Base-by-base conservation (phyloP, 2,113 vertebrate species). In the Stercorarius parasiticus region DNA sequence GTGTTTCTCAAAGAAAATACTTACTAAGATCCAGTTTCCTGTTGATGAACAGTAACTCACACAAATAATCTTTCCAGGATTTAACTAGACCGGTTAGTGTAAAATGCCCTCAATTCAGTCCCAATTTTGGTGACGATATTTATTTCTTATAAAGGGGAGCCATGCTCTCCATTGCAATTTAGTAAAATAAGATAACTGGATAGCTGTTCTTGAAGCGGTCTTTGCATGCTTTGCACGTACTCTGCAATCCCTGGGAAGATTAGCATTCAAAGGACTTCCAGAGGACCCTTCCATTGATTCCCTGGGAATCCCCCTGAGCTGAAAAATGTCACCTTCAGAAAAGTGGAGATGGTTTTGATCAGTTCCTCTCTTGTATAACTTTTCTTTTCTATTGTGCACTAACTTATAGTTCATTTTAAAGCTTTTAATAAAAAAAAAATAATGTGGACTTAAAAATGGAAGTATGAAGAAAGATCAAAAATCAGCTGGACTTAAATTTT, bases 211-310 rank as follows among this genome's bases (percentile, higher is more conserved):
- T 65, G 49, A 55, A 55, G 27, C 16, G 77, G 32, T 87, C 23
- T 53, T 53, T 84, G 15, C 30, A 72, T 71, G 10, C 5, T 72
- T 84, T 8, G 0, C 34, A 43, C 0, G 0, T 29, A 11, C 8
- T 84, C 13, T 38, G 18, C 29, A 73, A 52, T 5, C 50, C 13
- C n/a, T 69, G 43, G 10, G 32, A 64, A 81, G 70, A 70, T 66
- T 70, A 90, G 4, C 45, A 45, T 73, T 87, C 25, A 85, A 88
- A 94, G 9, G 26, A 50, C 15, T 82, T 82, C 29, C 26, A 65
- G 18, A 90, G 43, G 6, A 64, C 5, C 7, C 6, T 71, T 80
- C n/a, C 26, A 22, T 5, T 82, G 19, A 61, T 73, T 64, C 12
- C 13, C 18, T 58, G 10, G 27, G 38, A 94, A 88, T 59, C 43